Evolutionary conservation across 2,888 invertebrate species (phyloP).

Genomic region (Tachina lurida): DNA sequence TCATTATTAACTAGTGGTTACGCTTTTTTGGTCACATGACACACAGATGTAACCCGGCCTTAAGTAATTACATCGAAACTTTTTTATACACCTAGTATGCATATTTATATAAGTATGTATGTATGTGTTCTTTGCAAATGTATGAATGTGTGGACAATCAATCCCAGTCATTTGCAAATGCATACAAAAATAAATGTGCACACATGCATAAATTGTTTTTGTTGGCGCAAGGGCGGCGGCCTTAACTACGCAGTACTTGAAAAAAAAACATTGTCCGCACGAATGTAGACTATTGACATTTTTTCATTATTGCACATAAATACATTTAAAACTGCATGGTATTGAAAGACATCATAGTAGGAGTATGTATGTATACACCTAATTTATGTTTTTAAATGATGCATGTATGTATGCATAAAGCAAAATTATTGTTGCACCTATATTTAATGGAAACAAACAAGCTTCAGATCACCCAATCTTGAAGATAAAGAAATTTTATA

Average conservation of each 20-base stretch:
- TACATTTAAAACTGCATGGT: neutral
- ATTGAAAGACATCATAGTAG: conserved; percentile 4
- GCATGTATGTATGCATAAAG: neutral
- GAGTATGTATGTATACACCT: neutral
- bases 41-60: too few relatives aligned
- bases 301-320: conserved; percentile 19
- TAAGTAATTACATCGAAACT: neutral
- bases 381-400: too few relatives aligned
- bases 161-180: conserved; percentile 38
- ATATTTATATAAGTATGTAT: neutral
- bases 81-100: neutral
- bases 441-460: neutral
- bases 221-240: conserved; percentile 55
- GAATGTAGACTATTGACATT: conserved; percentile 35
- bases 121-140: neutral
- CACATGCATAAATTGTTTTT: conserved; percentile 38
- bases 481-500: neutral
- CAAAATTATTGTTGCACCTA: neutral
- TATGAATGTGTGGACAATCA: conserved; percentile 35
- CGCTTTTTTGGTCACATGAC: too few relatives aligned
- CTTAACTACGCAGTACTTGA: conserved; percentile 51
- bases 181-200: conserved; percentile 38
- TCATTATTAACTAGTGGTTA: too few relatives aligned
- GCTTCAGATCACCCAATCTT: neutral
- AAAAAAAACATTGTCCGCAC: conserved; percentile 35